Evolutionary conservation across 2,113 vertebrate species (phyloP), one percentile per base, ranked within the genome.

Genomic region (Sporophila hypoxantha): DNA sequence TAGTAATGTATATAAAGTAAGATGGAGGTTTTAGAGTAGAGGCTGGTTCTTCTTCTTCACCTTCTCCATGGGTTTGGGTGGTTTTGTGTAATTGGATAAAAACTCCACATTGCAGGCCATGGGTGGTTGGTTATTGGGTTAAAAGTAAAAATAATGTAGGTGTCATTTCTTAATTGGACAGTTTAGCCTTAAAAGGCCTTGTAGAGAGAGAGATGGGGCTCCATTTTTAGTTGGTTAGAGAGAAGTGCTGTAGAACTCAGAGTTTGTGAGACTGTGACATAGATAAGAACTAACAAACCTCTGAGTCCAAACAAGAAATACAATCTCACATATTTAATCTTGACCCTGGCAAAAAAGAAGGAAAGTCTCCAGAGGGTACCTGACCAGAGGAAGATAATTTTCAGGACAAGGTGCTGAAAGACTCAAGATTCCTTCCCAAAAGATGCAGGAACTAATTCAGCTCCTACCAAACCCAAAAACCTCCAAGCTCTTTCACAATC

Each of bases 61-160:
- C 14, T n/a, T n/a, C 55, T 56, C 55, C 32, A 34, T 10, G 21
- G 55, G 55, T 56, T 34, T 56, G 55, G 32, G 20, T 22, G 32
- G 20, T 34, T 56, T 34, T 56, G 6, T 34, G 55, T 34, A 56
- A 56, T 23, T 56, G 32, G 14, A 23, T 22, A 6, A 15, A 56
- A 56, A 10, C 3, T 23, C 32, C 6, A 0, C 55, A 34, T 22
- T 34, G 32, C 6, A n/a, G 19, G 9, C 1, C 30, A 9, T 4
- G 5, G 30, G 32, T 34, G 32, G 20, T 34, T 56, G 32, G 32
- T 56, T 56, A 34, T 23, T 56, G 32, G 21, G 55, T 22, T 56
- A 56, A 56, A 56, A 56, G 21, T 22, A 23, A 56, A 55, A 56
- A 34, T 10, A 56, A 22, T 23, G 34, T 7, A 34, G 20, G 32